phyloP scores from a whole-genome alignment of 64 coral and sea anemone species.

The Orbicella faveolata region DNA sequence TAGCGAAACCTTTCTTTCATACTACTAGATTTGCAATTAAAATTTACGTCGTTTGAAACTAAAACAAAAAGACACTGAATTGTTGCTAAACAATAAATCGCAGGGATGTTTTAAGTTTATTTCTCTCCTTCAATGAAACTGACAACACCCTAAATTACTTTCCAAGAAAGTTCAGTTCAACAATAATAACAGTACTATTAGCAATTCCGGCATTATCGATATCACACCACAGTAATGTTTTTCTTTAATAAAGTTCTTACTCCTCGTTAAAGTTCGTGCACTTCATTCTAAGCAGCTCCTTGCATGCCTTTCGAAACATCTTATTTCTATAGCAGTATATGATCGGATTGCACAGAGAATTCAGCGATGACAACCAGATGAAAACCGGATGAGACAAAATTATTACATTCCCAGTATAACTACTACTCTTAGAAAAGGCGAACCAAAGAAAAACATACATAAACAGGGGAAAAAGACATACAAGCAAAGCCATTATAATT shows the following conservation, averaged over 20 bases:
- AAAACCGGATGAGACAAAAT: not conserved
- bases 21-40: too few species aligned
- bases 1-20: too few species aligned
- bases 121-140: too few species aligned
- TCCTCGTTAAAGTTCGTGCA: not conserved
- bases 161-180: too few species aligned
- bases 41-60: too few species aligned
- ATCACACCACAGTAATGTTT: too few species aligned
- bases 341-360: not conserved
- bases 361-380: not conserved
- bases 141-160: too few species aligned
- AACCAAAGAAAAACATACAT: not conserved
- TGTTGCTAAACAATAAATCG: too few species aligned
- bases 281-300: not conserved
- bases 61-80: too few species aligned
- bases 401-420: not conserved
- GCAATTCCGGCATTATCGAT: too few species aligned
- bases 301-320: not conserved
- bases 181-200: too few species aligned
- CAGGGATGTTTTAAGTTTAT: too few species aligned
- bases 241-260: not conserved
- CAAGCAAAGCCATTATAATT: not conserved
- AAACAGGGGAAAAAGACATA: not conserved
- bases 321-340: conserved; percentile 1
- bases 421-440: not conserved